phyloP scores from a whole-genome alignment of 2,888 invertebrate genomes.

The Limnephilus marmoratus region DNA sequence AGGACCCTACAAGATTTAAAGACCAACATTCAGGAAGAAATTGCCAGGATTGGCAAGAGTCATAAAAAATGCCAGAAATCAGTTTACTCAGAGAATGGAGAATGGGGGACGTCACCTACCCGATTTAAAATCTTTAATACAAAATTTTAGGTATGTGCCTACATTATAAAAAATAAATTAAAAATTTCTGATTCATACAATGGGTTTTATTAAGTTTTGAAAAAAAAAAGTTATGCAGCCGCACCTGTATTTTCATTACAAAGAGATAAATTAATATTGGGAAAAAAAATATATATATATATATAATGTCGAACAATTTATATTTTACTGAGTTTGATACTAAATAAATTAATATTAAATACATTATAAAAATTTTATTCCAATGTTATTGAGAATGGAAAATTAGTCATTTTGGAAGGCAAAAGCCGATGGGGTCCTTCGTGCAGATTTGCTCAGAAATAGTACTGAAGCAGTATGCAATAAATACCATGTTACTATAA shows the following conservation, averaged over 20 bases:
- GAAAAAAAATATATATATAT: background rate
- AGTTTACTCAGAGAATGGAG: too few relatives aligned
- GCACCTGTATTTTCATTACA: background rate
- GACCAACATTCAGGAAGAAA: too few relatives aligned
- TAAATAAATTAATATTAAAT: background rate
- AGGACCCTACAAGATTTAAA: too few relatives aligned
- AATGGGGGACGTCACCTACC: too few relatives aligned
- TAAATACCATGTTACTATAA: background rate
- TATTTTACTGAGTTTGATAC: background rate
- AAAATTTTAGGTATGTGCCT: too few relatives aligned
- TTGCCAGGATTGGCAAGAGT: too few relatives aligned
- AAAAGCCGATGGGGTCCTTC: background rate
- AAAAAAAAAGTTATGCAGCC: too few relatives aligned
- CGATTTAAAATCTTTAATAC: too few relatives aligned
- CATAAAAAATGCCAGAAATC: too few relatives aligned
- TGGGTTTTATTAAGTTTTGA: too few relatives aligned
- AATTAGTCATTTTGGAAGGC: slow-evolving; percentile 27
- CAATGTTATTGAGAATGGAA: slow-evolving; percentile 4
- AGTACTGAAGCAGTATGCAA: slow-evolving; percentile 10
- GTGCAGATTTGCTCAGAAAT: slow-evolving; percentile 7
- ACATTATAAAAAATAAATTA: too few relatives aligned
- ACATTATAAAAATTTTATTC: background rate
- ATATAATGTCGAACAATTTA: background rate
- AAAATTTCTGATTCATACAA: too few relatives aligned
- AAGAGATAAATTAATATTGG: background rate